phyloP scores from a whole-genome alignment of 2,888 invertebrate species.

The Ennomos erosarius region DNA sequence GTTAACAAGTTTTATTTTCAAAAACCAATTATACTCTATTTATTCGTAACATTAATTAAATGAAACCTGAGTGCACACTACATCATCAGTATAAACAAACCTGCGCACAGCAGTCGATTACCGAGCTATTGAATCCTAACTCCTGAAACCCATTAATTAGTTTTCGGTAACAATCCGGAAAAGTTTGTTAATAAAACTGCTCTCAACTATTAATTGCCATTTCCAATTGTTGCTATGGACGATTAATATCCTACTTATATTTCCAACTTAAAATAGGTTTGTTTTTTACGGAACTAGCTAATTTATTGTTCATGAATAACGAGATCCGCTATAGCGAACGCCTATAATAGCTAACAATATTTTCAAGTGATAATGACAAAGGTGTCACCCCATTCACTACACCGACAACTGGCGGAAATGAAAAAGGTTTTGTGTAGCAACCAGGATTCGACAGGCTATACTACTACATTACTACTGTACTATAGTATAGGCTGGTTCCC shows the following conservation, averaged over 20 bases:
- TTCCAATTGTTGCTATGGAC: constrained; percentile 39
- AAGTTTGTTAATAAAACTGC: constrained; percentile 60
- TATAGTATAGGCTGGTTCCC: too few species aligned
- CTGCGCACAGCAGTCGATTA: constrained; percentile 36
- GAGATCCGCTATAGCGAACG: too few species aligned
- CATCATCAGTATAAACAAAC: constrained; percentile 17
- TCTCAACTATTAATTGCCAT: constrained; percentile 58
- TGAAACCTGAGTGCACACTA: constrained; percentile 1
- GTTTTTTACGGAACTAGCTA: too few species aligned
- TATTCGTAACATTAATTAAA: constrained; percentile 3
- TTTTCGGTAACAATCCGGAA: constrained; percentile 54
- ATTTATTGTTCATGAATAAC: too few species aligned
- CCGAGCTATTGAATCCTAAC: constrained; percentile 45
- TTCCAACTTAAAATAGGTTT: constrained; percentile 15
- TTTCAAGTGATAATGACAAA: too few species aligned
- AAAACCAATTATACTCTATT: background rate
- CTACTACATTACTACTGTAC: too few species aligned
- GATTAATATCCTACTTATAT: constrained; percentile 22
- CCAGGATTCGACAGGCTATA: too few species aligned
- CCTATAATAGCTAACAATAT: too few species aligned
- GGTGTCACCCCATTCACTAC: too few species aligned
- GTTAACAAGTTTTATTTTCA: too few species aligned
- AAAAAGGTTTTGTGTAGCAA: too few species aligned
- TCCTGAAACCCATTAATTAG: constrained; percentile 52
- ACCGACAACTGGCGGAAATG: too few species aligned